Conservation (phyloP, 2,797 vertebrate species). For the Enteromius anoplus region DNA sequence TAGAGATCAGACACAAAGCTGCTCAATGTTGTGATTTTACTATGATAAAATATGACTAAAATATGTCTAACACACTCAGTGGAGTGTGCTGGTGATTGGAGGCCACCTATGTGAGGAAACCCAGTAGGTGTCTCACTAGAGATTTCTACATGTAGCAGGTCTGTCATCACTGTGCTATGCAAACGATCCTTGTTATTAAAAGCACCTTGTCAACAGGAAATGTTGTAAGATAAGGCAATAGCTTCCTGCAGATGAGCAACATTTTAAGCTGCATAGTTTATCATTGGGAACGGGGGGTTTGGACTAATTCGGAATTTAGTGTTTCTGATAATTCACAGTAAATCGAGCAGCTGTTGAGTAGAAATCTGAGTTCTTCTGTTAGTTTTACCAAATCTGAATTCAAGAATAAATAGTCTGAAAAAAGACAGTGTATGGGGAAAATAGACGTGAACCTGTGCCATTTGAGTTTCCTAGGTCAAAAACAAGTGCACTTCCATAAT, state of each 20-base stretch:
- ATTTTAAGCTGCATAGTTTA: neutral
- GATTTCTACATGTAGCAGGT: neutral
- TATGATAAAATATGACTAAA: neutral
- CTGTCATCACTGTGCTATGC: slow-evolving; percentile 1
- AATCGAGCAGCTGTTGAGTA: slow-evolving; percentile 4
- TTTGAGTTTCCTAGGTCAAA: neutral
- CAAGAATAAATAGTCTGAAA: neutral
- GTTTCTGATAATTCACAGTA: neutral
- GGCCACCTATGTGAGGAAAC: neutral
- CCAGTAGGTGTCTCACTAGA: neutral
- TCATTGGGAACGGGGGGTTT: neutral
- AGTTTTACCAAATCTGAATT: neutral
- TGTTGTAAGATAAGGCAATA: neutral
- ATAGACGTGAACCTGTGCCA: neutral
- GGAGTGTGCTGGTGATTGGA: neutral
- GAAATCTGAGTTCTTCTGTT: neutral
- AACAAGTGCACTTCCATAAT: neutral
- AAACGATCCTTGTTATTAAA: slow-evolving; percentile 1
- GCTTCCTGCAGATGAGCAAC: neutral
- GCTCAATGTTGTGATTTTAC: slow-evolving; percentile 22
- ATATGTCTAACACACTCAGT: neutral
- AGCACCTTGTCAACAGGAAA: slow-evolving; percentile 26
- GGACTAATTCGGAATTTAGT: neutral
- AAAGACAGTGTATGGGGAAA: neutral
- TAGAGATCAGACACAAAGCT: slow-evolving; percentile 45